Conservation (phyloP, 2,113 vertebrate species). For the Erythrocercus mccallii region DNA sequence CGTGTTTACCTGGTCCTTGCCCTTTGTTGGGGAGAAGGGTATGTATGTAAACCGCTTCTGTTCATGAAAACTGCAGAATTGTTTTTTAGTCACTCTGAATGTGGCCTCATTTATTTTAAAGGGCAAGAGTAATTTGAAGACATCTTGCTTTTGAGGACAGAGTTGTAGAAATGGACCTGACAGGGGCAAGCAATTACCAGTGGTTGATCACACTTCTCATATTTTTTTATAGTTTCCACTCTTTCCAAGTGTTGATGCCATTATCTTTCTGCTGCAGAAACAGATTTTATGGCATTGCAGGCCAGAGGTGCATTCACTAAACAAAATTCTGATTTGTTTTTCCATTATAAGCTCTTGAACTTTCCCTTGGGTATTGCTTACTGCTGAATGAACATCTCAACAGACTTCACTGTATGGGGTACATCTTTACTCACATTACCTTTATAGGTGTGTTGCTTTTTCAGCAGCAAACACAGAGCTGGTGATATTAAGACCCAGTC, state of each 20-base stretch:
- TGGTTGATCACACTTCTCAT: background rate
- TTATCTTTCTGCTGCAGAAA: background rate
- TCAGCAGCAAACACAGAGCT: background rate
- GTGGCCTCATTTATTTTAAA: background rate
- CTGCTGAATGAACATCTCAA: background rate
- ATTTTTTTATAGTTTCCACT: background rate
- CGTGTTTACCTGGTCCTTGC: constrained; percentile 98
- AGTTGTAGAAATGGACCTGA: background rate
- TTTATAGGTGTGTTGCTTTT: background rate
- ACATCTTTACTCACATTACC: background rate
- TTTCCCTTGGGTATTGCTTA: background rate
- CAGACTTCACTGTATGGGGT: background rate
- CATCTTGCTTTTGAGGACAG: background rate
- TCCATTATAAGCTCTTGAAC: background rate
- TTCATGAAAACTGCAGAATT: background rate
- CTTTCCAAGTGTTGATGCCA: background rate
- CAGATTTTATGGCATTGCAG: background rate
- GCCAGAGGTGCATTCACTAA: background rate
- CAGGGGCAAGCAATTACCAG: background rate
- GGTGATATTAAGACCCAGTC: background rate
- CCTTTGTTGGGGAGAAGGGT: constrained; percentile 97
- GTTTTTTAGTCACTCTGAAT: background rate
- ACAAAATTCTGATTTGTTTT: background rate
- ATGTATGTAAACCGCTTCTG: constrained; percentile 1
- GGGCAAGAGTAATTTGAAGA: background rate